Conservation (phyloP, 2,888 invertebrate genomes). For the Drosophila kokeensis region DNA sequence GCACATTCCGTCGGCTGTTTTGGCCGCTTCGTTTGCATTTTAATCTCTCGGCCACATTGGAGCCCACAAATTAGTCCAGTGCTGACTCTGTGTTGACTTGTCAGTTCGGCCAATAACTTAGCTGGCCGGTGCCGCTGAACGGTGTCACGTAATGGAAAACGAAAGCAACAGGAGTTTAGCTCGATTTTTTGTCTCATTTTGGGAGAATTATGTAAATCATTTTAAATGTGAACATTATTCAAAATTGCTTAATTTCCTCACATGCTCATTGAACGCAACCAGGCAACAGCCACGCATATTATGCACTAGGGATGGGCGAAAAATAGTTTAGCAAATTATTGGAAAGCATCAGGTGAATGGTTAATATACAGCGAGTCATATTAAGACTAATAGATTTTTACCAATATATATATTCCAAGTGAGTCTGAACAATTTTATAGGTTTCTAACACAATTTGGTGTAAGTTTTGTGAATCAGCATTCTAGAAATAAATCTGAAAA, state of each 20-base stretch:
- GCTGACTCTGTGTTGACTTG: constrained; percentile 73
- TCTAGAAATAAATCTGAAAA: not conserved
- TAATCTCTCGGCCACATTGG: constrained; percentile 67
- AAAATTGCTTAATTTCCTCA: constrained; percentile 65
- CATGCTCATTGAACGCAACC: constrained; percentile 10
- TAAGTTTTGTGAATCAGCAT: not conserved
- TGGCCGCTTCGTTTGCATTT: constrained; percentile 77
- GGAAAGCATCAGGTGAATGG: not conserved
- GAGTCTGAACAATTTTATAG: not conserved
- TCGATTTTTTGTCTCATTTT: not conserved
- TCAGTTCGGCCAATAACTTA: constrained; percentile 79
- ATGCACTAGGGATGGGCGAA: not conserved
- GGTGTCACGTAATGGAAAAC: constrained; percentile 59
- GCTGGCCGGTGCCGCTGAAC: constrained; percentile 10
- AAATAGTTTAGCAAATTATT: not conserved
- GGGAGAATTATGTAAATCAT: constrained; percentile 66
- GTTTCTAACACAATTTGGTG: not conserved
- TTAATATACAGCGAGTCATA: not conserved
- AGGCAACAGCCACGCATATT: constrained; percentile 6
- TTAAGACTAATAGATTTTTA: too few species aligned
- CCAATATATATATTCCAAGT: not conserved
- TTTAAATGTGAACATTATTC: constrained; percentile 50
- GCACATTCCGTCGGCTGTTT: constrained; percentile 39
- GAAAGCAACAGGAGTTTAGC: constrained; percentile 50
- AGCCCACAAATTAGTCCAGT: constrained; percentile 71